These are phyloP conservation scores for Physocephala rufipes DNA, from an alignment of 2,888 invertebrate genomes.

Conservation along the genomic window DNA sequence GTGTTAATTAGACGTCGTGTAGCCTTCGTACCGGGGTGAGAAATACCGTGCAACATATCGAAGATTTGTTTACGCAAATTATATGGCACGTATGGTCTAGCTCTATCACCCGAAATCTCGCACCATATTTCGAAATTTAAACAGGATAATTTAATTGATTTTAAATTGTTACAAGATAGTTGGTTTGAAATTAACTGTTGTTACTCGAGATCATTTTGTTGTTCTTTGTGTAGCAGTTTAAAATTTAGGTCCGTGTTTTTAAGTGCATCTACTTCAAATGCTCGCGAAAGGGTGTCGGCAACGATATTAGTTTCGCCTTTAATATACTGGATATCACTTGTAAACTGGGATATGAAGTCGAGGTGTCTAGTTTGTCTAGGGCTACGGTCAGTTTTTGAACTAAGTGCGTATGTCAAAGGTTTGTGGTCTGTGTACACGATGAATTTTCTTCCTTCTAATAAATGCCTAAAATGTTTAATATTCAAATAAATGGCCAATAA, in stretches of 20 bases:
- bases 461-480: too few relatives aligned
- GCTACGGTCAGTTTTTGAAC: too few relatives aligned
- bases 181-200: not conserved
- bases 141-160: not conserved
- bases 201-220: not conserved
- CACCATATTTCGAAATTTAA: not conserved
- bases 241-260: not conserved
- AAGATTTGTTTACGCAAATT: not conserved
- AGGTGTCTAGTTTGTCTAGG: too few relatives aligned
- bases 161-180: not conserved
- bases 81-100: not conserved
- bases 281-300: not conserved
- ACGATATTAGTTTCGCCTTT: not conserved
- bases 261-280: not conserved
- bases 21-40: too few relatives aligned
- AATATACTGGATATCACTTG: too few relatives aligned
- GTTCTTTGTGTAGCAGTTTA: not conserved
- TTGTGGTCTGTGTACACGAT: too few relatives aligned
- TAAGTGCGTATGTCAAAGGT: too few relatives aligned
- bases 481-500: too few relatives aligned
- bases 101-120: not conserved
- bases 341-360: too few relatives aligned
- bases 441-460: too few relatives aligned
- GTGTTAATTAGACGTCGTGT: too few relatives aligned
- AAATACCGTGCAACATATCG: too few relatives aligned